phyloP scores from a whole-genome alignment of 2,113 vertebrate species.

The Pteruthius melanotis region DNA sequence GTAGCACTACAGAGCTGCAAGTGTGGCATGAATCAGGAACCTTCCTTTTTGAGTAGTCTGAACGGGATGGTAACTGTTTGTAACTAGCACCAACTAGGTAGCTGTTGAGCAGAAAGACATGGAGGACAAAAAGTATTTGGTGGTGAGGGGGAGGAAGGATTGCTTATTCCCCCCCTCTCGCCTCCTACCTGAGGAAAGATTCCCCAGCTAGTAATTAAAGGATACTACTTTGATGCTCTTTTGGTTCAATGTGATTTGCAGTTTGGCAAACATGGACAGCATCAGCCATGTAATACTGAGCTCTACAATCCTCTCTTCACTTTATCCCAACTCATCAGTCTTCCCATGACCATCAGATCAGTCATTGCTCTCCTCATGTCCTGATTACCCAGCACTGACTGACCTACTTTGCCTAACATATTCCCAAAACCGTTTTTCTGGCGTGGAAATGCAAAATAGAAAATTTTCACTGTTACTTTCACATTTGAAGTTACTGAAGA shows the following conservation, averaged over 20 bases:
- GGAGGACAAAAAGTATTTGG: not conserved
- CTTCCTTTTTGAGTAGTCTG: not conserved
- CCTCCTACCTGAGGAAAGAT: not conserved
- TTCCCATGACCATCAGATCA: not conserved
- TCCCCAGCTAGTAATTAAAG: not conserved
- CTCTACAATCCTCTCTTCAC: not conserved
- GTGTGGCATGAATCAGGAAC: not conserved
- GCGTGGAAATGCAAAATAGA: not conserved
- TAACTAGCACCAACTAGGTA: not conserved
- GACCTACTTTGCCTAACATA: not conserved
- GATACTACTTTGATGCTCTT: not conserved
- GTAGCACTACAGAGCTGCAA: not conserved
- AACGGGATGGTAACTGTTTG: not conserved
- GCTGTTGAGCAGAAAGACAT: not conserved
- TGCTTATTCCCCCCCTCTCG: accelerated
- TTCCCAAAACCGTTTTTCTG: not conserved
- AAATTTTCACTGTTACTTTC: not conserved
- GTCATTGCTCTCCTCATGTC: not conserved
- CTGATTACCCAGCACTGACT: not conserved
- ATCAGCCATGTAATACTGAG: not conserved
- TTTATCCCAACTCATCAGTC: not conserved
- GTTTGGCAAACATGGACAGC: not conserved
- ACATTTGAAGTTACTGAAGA: not conserved
- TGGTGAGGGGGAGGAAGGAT: not conserved
- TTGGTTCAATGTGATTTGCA: not conserved